A percentile compares a stretch with the other conserved stretches of the same genome.
These are phyloP conservation scores for Cassiopea andromeda DNA, from an alignment of 30 jellyfish, hydroid and myxozoan genomes.

Conservation along the genomic window DNA sequence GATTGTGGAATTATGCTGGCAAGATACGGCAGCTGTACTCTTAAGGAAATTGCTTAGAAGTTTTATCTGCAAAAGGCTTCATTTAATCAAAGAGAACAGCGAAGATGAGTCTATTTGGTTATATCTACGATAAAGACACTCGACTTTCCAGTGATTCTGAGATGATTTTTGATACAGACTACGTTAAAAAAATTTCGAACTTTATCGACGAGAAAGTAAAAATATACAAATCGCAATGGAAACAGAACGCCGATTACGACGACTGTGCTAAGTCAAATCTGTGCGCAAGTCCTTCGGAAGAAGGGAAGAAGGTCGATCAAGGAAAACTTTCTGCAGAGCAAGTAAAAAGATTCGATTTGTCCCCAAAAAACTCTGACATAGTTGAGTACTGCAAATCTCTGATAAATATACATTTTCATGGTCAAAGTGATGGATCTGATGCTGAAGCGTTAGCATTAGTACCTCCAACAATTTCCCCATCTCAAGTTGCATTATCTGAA, in stretches of 20 bases:
- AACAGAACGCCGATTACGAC: background rate
- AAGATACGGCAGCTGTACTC: background rate
- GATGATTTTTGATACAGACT: background rate
- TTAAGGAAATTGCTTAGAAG: background rate
- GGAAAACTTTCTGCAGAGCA: background rate
- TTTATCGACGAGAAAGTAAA: constrained; percentile 14
- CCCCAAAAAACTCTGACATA: constrained; percentile 72
- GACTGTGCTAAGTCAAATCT: background rate
- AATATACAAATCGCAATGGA: background rate
- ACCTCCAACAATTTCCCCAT: constrained; percentile 52
- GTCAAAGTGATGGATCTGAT: constrained; percentile 47
- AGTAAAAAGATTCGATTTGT: constrained; percentile 57
- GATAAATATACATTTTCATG: constrained; percentile 63
- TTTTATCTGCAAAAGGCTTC: background rate
- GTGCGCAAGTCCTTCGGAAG: background rate
- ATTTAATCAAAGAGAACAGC: background rate
- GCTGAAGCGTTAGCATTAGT: constrained; percentile 17
- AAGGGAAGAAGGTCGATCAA: background rate
- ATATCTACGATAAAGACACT: constrained; percentile 14
- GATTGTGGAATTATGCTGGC: background rate
- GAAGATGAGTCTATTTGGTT: constrained; percentile 17
- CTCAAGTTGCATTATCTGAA: constrained; percentile 29
- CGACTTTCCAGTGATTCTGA: constrained; percentile 1
- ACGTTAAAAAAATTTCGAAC: background rate
- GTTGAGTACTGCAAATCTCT: constrained; percentile 76